phyloP scores from a whole-genome alignment of 1,140 invertebrate genomes.

The Agrypnia vestita region DNA sequence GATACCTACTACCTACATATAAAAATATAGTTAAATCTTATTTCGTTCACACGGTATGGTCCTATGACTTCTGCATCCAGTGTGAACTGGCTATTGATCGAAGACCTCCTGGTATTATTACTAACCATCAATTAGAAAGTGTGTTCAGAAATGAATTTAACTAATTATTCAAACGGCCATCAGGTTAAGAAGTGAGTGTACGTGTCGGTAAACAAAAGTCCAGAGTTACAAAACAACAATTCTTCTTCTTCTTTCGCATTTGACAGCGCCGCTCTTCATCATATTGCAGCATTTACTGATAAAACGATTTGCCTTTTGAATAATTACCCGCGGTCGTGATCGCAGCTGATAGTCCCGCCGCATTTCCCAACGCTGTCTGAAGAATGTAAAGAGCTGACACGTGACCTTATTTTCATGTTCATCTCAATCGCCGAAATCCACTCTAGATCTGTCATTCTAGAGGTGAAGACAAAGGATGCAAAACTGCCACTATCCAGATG shows the following conservation, averaged over 20 bases:
- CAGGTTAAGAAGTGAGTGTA: no score
- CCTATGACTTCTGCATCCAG: no score
- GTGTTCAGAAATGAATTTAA: no score
- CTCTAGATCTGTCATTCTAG: slow-evolving; percentile 22
- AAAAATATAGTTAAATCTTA: no score
- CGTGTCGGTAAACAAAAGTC: not conserved
- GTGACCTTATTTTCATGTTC: slow-evolving; percentile 22
- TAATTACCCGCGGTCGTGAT: slow-evolving; percentile 4
- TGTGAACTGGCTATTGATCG: no score
- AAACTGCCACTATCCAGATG: no score
- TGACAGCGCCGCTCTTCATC: slow-evolving; percentile 5
- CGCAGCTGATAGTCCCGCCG: not conserved
- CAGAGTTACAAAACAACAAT: not conserved
- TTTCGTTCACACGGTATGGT: no score
- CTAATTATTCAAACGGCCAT: no score
- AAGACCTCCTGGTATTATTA: no score
- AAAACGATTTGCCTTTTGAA: slow-evolving; percentile 2
- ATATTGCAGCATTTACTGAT: slow-evolving; percentile 2
- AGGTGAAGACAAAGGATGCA: no score
- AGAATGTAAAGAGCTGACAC: slow-evolving; percentile 28
- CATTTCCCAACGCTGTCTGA: slow-evolving; percentile 5
- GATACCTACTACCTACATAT: no score
- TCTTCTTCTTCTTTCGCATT: not conserved
- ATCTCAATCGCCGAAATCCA: slow-evolving; percentile 2
- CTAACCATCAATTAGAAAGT: no score